Evolutionary conservation across 2,888 invertebrate genomes (phyloP), one percentile per base, ranked within the genome.

Genomic region (Drosophila monieri): DNA sequence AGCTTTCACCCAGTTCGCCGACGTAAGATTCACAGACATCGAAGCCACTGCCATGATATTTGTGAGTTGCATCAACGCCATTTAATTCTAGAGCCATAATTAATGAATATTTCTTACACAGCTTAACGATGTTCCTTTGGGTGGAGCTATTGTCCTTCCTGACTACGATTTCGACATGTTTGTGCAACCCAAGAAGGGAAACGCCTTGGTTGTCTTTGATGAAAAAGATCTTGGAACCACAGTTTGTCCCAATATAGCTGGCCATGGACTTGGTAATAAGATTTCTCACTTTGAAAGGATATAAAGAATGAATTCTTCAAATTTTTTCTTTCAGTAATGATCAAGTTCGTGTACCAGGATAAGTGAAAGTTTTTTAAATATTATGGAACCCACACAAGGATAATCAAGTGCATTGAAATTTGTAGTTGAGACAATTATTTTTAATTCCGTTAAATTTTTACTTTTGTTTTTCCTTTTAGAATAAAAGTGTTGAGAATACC

Each of bases 181-280:
- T 0, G 49, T 57, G 12, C 54, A 51, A 12, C 76, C 81, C 0
- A 57, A 46, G 12, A 48, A 49, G 0, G 85, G 81, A 21, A 73
- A 78, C 6, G 68, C 67, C 1, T 27, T 84, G 30, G 15, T 79
- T 1, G 30, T 44, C 10, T 41, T 62, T 3, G 41, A 65, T 1
- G 59, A 65, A 0, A 46, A 23, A 23, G 51, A 67, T 1, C 57
- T 65, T 1, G 35, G 51, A 18, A 67, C 67, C 46, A 69, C 52
- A 0, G 6, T 78, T 15, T 80, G 79, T 4, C 81, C 79, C 37
- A 75, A 61, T 62, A 18, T 80, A 12, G 27, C 57, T 23, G 78
- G 73, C 48, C 76, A 21, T 4, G 61, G 73, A 5, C 15, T 80
- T 18, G 76, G 85, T 80, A 35, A 35, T 35, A 35, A n/a, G 2